Evolutionary conservation across 64 coral and sea anemone genomes (phyloP), one percentile per base, ranked within the genome.

Genomic region (Porites australiensis): DNA sequence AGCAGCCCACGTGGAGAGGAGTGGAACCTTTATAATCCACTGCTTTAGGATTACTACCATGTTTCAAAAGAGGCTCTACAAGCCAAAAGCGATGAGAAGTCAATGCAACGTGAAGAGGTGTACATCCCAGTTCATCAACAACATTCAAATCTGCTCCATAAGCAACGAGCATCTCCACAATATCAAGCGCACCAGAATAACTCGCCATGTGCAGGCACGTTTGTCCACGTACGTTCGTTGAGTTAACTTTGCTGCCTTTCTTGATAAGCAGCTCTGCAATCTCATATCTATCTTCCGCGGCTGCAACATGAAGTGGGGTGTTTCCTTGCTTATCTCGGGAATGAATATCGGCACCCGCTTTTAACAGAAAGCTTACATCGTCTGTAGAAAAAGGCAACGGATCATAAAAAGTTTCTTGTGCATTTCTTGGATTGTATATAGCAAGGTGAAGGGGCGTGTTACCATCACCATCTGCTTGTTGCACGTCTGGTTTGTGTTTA

Each of bases 271-370:
- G 13, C 27, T 69, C 2, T 10, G 50, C 46, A 81, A 69, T n/a
- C 8, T 55, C 55, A 9, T 7, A 3, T 18, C 44, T 8, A 5
- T 13, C 4, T 53, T 22, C 3, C 18, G 8, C 3, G n/a, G 65
- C 59, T 6, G 90, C 90, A 44, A 78, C 0, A 2, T 93, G 90
- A 21, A 93, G 72, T 1, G 82, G 47, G 27, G 90, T 93, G 27
- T 47, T 87, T 58, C 74, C 90, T 27, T 48, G 20, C 0, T 60
- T 19, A 76, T 93, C 82, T 70, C 77, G 64, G 3, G 44, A 75
- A 11, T 87, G 60, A 13, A 93, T 58, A 64, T 67, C 77, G 57
- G 72, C 77, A 10, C 90, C 90, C 47, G 65, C 13, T 70, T 59
- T 61, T 5, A 87, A 14, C 20, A 93, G 65, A 2, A 54, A 3